Base-by-base conservation (phyloP, 2,113 vertebrate genomes). In the Origma solitaria region DNA sequence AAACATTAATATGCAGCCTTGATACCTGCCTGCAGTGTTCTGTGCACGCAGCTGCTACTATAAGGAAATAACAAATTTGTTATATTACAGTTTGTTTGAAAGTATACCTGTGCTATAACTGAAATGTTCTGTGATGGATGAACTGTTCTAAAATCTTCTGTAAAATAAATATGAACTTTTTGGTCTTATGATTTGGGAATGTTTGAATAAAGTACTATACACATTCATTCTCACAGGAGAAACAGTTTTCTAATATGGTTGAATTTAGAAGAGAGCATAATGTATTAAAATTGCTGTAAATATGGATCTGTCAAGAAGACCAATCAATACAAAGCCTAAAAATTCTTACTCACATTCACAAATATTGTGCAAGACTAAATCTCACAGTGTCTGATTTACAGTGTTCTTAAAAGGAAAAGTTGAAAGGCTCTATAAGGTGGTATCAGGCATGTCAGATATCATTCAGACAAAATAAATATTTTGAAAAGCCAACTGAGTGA, bases 291-390 rank as follows among this genome's bases (percentile, higher is more conserved):
- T 50, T 76, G 35, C 90, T 69, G 49, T 84, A 88, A 95, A 82
- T 30, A 91, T 24, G 16, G 82, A 92, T 73, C 86, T 96, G 51
- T 82, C 83, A 90, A 91, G 90, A 94, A 94, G 35, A 72, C 17
- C 4, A 28, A 44, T 42, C 2, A 7, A 66, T n/a, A 78, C 1
- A 57, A 9, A n/a, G 12, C 30, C 35, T 76, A 62, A 89, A 83
- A 97, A 81, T 79, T 70, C 91, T 86, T 58, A 85, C 49, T 91
- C 53, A 95, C 54, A 90, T 84, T 95, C 78, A 82, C 54, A 30
- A 88, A 79, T 90, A 89, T 33, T 47, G 83, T 85, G 35, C 65
- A 94, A 57, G 58, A 92, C 54, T 94, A 86, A 94, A 81, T 79
- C 31, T 94, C 53, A 38, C 33, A 60, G 75, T 61, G 68, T 79